Evolutionary conservation across 2,797 vertebrate genomes (phyloP), one percentile per base, ranked within the genome.

Genomic region (Atherinosoma microstoma): DNA sequence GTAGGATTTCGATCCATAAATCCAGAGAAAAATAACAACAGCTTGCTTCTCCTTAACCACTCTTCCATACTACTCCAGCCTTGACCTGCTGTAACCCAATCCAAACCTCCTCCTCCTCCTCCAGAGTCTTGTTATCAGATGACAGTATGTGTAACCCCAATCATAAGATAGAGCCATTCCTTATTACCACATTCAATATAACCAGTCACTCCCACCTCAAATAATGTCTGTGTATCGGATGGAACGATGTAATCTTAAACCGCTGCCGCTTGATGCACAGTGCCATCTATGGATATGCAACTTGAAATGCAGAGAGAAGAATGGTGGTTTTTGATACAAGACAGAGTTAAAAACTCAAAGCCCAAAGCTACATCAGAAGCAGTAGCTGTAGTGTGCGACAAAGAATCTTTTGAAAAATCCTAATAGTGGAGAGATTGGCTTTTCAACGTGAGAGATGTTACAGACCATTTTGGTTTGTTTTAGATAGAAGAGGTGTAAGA

Each of bases 271-370:
- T 93, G 92, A 94, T 85, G 78, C 91, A 90, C 91, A 94, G 93
- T 95, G 95, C 94, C 94, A 93, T 90, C 94, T 95, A 94, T 92
- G 84, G 94, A 90, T 88, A 68, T 75, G 64, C 64, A 27, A 74
- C 64, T 54, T 94, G 88, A 94, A 94, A 90, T 92, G 83, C 93
- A 94, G 63, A 87, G 68, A 40, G 29, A 27, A 59, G 56, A 73
- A 61, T 0, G 6, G 35, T 35, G 59, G 38, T 63, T 69, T 57
- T 64, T 32, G 67, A 47, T 20, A n/a, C 45, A 18, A 47, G 6
- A 47, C 20, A 18, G n/a, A 47, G 45, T 47, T n/a, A 20, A 47
- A 47, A 27, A 27, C 51, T 15, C 10, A 54, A 24, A 53, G 47
- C 22, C n/a, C 10, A 51, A 56, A 68, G 32, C 9, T 20, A 58